Conservation (phyloP, 2,113 vertebrate species). For the Pseudopodoces humilis region DNA sequence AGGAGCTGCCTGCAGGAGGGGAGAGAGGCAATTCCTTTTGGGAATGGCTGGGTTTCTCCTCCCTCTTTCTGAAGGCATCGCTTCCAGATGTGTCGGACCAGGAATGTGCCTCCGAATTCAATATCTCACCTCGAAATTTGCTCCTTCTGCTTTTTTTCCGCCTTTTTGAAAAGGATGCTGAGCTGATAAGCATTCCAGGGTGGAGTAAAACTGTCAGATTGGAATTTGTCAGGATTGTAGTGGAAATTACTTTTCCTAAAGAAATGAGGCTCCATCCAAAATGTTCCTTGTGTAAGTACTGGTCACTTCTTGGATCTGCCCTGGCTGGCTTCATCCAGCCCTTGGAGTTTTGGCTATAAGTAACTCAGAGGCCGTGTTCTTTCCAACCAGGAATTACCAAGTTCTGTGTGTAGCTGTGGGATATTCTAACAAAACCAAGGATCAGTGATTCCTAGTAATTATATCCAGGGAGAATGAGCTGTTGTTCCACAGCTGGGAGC, state of each 20-base stretch:
- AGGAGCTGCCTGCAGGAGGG: not conserved
- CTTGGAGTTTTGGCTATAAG: not conserved
- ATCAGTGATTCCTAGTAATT: not conserved
- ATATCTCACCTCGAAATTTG: not conserved
- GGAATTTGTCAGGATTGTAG: not conserved
- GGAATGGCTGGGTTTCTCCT: not conserved
- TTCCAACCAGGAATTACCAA: not conserved
- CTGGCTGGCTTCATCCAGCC: not conserved
- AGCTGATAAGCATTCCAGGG: not conserved
- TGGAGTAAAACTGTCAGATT: not conserved
- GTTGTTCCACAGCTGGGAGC: not conserved
- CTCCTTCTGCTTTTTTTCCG: not conserved
- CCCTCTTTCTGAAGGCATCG: fast-evolving
- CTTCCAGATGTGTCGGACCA: not conserved
- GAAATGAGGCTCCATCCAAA: not conserved
- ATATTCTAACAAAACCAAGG: not conserved
- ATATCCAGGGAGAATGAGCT: not conserved
- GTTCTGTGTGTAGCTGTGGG: not conserved
- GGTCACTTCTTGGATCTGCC: not conserved
- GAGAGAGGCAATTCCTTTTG: not conserved
- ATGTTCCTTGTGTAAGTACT: not conserved
- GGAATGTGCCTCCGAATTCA: fast-evolving
- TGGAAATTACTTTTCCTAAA: not conserved
- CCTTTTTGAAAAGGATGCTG: not conserved
- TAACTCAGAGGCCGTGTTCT: not conserved